Conservation (phyloP, 2,797 vertebrate species). For the Amphiprion clarkii region DNA sequence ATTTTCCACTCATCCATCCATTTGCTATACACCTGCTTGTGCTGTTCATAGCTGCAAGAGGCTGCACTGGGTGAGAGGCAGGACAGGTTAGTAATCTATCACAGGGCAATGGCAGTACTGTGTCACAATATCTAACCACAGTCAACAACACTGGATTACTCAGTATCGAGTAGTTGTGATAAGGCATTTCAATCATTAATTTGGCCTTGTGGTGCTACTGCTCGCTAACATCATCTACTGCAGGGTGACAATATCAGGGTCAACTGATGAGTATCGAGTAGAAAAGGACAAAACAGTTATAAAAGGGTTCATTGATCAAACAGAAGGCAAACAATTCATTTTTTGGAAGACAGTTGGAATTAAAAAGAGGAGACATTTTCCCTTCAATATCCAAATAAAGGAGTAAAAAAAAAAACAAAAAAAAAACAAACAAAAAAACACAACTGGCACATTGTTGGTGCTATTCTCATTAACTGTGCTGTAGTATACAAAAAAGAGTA, state of each 20-base stretch:
- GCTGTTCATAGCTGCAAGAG: slow-evolving; percentile 22
- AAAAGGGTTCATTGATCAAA: slow-evolving; percentile 39
- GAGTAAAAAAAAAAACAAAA: slow-evolving; percentile 63
- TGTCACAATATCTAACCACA: slow-evolving; percentile 38
- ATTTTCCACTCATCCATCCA: background rate
- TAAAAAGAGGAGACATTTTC: slow-evolving; percentile 71
- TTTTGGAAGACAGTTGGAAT: slow-evolving; percentile 72
- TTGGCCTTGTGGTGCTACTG: slow-evolving; percentile 54
- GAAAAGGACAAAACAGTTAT: slow-evolving; percentile 29
- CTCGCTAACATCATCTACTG: slow-evolving; percentile 4
- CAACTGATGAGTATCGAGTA: background rate
- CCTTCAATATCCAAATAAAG: slow-evolving; percentile 84
- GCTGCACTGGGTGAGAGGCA: slow-evolving; percentile 37
- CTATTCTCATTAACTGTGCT: slow-evolving; percentile 73
- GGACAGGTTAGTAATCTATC: slow-evolving; percentile 22
- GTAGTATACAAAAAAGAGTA: slow-evolving; percentile 64
- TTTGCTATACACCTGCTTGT: background rate
- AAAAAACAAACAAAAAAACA: slow-evolving; percentile 33
- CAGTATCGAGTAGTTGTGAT: slow-evolving; percentile 31
- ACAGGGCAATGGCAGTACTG: slow-evolving; percentile 42
- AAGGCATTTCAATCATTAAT: slow-evolving; percentile 69
- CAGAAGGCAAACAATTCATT: slow-evolving; percentile 40
- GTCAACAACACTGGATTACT: slow-evolving; percentile 55
- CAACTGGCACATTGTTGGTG: slow-evolving; percentile 78
- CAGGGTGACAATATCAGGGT: slow-evolving; percentile 8